Percentiles rank a stretch among this genome's conserved stretches.
Conservation (phyloP, 2,797 vertebrate species). For the Sebastes matsubarae region DNA sequence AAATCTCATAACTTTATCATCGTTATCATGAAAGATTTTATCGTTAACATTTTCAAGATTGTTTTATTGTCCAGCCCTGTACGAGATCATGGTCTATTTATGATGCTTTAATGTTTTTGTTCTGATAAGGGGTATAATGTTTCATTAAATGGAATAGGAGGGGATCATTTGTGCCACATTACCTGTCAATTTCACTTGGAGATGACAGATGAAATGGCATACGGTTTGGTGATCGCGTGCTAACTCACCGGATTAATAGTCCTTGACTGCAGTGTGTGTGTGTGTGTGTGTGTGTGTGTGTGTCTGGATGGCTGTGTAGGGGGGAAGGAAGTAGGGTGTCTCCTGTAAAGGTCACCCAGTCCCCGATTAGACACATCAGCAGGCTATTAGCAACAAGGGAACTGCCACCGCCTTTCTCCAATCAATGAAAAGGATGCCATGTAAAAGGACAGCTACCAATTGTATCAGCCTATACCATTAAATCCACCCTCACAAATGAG, state of each 20-base stretch:
- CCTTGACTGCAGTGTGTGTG: background rate
- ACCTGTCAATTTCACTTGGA: constrained; percentile 27
- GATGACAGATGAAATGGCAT: constrained; percentile 41
- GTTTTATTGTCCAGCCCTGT: too few relatives aligned
- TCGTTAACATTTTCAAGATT: too few relatives aligned
- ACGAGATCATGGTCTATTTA: background rate
- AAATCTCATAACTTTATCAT: background rate
- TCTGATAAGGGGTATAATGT: background rate
- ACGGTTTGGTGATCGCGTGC: constrained; percentile 11
- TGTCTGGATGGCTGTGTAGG: background rate
- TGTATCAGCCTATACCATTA: constrained; percentile 14
- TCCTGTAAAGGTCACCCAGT: constrained; percentile 64
- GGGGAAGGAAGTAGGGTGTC: constrained; percentile 20
- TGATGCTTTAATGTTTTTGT: constrained; percentile 4
- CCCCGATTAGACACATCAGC: constrained; percentile 64
- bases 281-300: background rate
- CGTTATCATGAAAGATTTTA: background rate
- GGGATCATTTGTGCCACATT: constrained; percentile 2
- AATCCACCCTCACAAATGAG: constrained; percentile 26
- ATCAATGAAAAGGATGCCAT: constrained; percentile 57
- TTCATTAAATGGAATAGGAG: constrained; percentile 9
- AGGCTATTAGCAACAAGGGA: constrained; percentile 56
- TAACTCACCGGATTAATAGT: constrained; percentile 6
- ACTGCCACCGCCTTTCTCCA: constrained; percentile 27
- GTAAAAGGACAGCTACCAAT: constrained; percentile 43